Evolutionary conservation across 2,113 vertebrate genomes (phyloP).

Genomic region (Actenoides hombroni): DNA sequence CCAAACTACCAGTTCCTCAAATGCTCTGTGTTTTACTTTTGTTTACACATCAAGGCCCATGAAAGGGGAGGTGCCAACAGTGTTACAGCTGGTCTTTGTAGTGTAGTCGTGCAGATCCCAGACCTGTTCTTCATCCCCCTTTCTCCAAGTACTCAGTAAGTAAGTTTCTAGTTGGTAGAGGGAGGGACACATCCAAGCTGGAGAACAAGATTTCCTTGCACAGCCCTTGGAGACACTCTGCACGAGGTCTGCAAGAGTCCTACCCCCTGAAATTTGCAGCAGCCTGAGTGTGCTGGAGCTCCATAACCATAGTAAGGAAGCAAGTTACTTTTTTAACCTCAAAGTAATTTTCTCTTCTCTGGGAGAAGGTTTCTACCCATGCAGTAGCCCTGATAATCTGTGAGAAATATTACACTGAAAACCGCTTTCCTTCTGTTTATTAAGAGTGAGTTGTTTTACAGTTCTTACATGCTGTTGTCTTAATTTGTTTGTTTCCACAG

Average conservation of each 20-base stretch:
- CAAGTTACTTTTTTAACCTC: neutral
- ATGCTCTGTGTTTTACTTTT: neutral
- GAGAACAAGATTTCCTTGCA: neutral
- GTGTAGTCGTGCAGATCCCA: neutral
- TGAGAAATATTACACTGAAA: constrained; percentile 47
- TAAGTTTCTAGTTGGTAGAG: neutral
- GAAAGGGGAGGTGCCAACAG: neutral
- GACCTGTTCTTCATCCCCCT: neutral
- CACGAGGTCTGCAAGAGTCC: neutral
- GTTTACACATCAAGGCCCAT: neutral
- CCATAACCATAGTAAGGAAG: neutral
- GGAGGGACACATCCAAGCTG: neutral
- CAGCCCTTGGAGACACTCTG: neutral
- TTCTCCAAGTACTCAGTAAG: neutral
- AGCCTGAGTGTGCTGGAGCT: neutral
- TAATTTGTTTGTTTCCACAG: constrained; percentile 66
- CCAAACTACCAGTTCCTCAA: neutral
- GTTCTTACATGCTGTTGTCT: constrained; percentile 51
- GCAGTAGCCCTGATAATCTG: constrained; percentile 5
- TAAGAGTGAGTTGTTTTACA: constrained; percentile 42
- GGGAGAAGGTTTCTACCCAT: neutral
- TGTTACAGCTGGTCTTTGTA: neutral
- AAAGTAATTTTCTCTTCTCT: constrained; percentile 16
- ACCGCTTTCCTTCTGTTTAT: constrained; percentile 26
- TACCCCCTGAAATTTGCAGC: neutral